Evolutionary conservation across 2,888 invertebrate species (phyloP), one percentile per base, ranked within the genome.

Genomic region (Phaonia tiefii): DNA sequence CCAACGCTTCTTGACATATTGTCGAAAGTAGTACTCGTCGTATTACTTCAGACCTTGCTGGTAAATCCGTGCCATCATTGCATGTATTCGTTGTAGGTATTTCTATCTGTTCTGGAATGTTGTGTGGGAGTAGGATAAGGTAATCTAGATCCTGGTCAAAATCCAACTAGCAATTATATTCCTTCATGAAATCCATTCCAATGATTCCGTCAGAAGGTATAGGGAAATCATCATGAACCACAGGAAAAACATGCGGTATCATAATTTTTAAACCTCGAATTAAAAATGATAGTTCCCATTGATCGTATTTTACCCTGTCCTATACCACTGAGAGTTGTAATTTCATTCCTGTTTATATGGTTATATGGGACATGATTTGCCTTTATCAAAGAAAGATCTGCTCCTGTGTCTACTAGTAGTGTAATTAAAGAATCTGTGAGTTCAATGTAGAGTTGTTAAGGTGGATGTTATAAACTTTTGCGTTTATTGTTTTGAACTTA

Each of bases 61-160:
- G 75, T 15, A 75, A 13, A 17, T 11, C 20, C 15, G 31, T 49
- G 22, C 51, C 58, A 5, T 39, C 37, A 37, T 46, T 37, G 13
- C 46, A 22, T 17, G 25, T 37, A 15, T 60, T 37, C 11, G 54
- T 42, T 2, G 54, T 39, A 39, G 54, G 49, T 72, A 60, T 72
- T 37, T 60, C 46, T 60, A 72, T 72, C 5, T 17, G 31, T 1
- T 44, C 37, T 25, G 13, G 8, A 1, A 58, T 10, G 13, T 26
- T 54, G 11, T 46, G 46, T n/a, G 60, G 56, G 13, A 77, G 44
- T 46, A 79, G 10, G 20, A 82, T 44, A 22, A 78, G 49, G 56
- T 70, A 77, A 54, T 71, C 63, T 37, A 75, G 26, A 39, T 78
- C 49, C 22, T 75, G 25, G 31, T 73, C 25, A 42, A 75, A 82